These are phyloP conservation scores for Tragelaphus oryx DNA, from an alignment of 2,797 vertebrate species.

Conservation along the genomic window DNA sequence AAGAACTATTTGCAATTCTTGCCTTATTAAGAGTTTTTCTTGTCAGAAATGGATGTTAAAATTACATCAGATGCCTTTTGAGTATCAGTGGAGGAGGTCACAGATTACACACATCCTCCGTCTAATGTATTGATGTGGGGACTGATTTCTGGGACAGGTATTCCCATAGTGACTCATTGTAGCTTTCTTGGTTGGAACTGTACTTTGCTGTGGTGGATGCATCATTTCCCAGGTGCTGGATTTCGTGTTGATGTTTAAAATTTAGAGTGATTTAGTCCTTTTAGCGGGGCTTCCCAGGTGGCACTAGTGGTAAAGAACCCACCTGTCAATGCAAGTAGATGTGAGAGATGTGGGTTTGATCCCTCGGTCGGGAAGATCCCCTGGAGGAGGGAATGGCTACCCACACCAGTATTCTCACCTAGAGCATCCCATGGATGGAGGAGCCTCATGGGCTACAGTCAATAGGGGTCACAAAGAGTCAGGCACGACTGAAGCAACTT, in stretches of 20 bases:
- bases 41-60: not conserved
- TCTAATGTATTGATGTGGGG: not conserved
- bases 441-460: not conserved
- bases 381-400: not conserved
- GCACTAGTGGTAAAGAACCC: not conserved
- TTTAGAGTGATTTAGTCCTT: not conserved
- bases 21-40: not conserved
- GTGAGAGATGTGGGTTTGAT: not conserved
- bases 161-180: too few relatives aligned
- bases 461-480: not conserved
- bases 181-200: not conserved
- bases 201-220: not conserved
- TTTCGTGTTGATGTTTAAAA: not conserved
- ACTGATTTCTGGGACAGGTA: not conserved
- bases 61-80: not conserved
- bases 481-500: not conserved
- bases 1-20: not conserved
- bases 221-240: not conserved
- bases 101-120: not conserved
- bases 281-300: not conserved
- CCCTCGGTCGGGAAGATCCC: not conserved
- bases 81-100: not conserved
- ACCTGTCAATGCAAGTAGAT: not conserved
- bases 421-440: not conserved
- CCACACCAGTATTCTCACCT: not conserved